Base-by-base conservation (phyloP, 37 sponge, comb jelly and placozoan genomes). In the Lycopodina hypogea region DNA sequence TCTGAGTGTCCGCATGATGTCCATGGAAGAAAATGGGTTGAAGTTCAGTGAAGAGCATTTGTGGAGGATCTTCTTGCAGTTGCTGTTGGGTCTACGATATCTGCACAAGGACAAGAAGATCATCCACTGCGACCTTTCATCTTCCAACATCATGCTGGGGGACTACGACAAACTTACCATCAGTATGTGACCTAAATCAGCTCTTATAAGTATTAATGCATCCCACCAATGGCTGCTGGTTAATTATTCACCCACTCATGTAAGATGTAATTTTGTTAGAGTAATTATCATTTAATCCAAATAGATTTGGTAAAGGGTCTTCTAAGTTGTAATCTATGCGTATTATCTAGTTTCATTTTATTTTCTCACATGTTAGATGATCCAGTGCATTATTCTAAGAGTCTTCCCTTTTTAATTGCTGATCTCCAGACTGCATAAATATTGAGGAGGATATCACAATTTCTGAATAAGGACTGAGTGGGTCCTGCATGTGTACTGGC, bases 131-230 rank as follows among this genome's bases (percentile, higher is more conserved):
- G 96, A 96, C 69, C 89, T 96, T 40, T 84, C 91, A 0, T 88
- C 96, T 6, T 69, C 89, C 26, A 96, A 96, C 73, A 56, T 96
- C 69, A 96, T 96, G 94, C 26, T 96, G 24, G 91, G 91, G n/a
- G 91, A 90, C 22, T 59, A 69, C 32, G 90, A 93, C 68, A 87
- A 86, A 40, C 91, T 96, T 42, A 93, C 91, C 64, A 84, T 96
- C 73, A 96, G 93, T 93, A 57, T 89, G 90, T 78, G 26, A 19
- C 21, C 6, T 21, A 11, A 21, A 60, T 11, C 1, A 1, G 3
- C n/a, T n/a, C 61, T n/a, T 6, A 64, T n/a, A 26, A 24, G 9
- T 22, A n/a, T 30, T 28, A 11, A 40, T 53, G 9, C 57, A 9
- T 30, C 28, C 22, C 41, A n/a, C 48, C n/a, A 28, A 35, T n/a